Conservation (phyloP, 2,113 vertebrate species). For the Aptenodytes patagonicus region DNA sequence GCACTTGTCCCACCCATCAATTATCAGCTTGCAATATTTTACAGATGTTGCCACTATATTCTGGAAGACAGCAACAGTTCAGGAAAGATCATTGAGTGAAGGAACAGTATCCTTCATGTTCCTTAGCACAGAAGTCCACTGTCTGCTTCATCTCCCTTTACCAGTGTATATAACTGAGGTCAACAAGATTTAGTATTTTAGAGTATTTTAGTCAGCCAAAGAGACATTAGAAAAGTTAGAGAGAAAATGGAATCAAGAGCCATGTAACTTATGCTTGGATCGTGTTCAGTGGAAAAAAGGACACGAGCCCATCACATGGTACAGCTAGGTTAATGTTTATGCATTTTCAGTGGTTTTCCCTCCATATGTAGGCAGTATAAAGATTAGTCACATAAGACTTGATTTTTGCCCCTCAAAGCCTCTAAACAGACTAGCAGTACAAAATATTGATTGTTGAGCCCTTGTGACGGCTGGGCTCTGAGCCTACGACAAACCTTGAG, state of each 20-base stretch:
- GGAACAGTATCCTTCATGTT: not conserved
- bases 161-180: not conserved
- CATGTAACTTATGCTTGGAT: not conserved
- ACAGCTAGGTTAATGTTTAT: not conserved
- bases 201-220: not conserved
- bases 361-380: not conserved
- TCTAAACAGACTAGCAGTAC: not conserved
- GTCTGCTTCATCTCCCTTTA: not conserved
- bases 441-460: not conserved
- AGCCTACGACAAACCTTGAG: not conserved
- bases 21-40: not conserved
- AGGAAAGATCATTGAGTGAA: not conserved
- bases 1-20: not conserved
- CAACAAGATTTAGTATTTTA: not conserved
- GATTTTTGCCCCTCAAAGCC: constrained; percentile 16
- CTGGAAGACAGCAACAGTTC: not conserved
- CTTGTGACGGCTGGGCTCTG: not conserved
- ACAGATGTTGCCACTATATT: not conserved
- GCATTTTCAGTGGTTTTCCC: constrained; percentile 5
- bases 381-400: not conserved
- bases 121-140: not conserved
- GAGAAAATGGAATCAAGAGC: not conserved
- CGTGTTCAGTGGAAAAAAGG: not conserved
- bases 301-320: not conserved
- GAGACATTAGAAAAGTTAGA: not conserved